Conservation (phyloP, 1,140 invertebrate genomes). For the Arion vulgaris region DNA sequence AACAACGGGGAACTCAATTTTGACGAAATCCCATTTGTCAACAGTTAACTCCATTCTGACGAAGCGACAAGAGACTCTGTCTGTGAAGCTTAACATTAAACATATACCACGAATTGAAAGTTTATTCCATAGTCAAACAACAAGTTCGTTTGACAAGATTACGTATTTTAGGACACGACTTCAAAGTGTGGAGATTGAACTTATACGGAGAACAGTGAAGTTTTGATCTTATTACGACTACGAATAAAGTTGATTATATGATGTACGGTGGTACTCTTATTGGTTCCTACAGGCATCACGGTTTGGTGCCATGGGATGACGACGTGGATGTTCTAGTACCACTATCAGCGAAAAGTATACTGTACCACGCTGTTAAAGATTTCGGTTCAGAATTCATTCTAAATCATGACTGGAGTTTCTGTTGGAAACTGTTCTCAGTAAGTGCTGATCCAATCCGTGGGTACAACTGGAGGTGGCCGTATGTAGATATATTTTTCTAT, state of each 20-base stretch:
- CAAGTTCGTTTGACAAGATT: not conserved
- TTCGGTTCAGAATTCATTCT: constrained; percentile 36
- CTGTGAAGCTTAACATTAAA: not conserved
- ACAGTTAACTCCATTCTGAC: not conserved
- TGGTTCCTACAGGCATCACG: constrained; percentile 55
- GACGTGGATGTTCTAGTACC: constrained; percentile 50
- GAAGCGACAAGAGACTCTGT: not conserved
- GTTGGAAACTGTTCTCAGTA: constrained; percentile 49
- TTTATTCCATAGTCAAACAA: not conserved
- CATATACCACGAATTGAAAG: not conserved
- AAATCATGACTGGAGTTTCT: not conserved
- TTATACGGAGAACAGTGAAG: not conserved
- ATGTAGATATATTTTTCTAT: constrained; percentile 52
- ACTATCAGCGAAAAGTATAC: not conserved
- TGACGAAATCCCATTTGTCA: not conserved
- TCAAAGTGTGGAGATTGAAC: not conserved
- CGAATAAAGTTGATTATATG: constrained; percentile 42
- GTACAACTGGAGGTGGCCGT: constrained; percentile 48
- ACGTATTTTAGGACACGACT: not conserved
- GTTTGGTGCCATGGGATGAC: constrained; percentile 56
- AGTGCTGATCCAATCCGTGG: constrained; percentile 15
- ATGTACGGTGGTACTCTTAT: constrained; percentile 49
- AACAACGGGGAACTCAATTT: not conserved
- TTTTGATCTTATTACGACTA: constrained; percentile 25
- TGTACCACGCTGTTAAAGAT: not conserved